phyloP scores from a whole-genome alignment of 2,888 invertebrate species.

The Tenodera sinensis region DNA sequence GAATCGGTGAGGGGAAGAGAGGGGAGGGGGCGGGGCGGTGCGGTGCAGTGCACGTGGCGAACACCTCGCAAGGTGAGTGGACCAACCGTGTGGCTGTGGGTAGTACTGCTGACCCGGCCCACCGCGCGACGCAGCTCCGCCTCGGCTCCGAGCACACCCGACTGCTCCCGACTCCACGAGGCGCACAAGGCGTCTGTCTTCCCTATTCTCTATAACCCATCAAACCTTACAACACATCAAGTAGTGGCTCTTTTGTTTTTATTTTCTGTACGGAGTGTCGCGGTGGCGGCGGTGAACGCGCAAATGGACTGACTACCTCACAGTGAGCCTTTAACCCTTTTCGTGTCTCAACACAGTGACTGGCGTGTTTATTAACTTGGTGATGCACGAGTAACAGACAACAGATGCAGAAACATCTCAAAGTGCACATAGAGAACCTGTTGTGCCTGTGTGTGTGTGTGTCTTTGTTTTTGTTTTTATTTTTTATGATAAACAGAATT shows the following conservation, averaged over 20 bases:
- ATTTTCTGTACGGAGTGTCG: neutral
- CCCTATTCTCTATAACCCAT: neutral
- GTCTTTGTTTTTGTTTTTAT: too few relatives aligned
- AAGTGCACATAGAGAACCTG: neutral
- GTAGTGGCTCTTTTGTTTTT: neutral
- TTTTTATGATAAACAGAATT: neutral
- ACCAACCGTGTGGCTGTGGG: neutral
- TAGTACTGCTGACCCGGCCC: neutral
- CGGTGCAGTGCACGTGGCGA: neutral
- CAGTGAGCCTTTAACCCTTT: too few relatives aligned
- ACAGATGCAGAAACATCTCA: neutral
- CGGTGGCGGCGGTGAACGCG: too few relatives aligned
- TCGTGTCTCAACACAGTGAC: too few relatives aligned
- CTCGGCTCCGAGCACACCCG: neutral
- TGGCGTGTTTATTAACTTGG: too few relatives aligned
- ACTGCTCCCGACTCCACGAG: neutral
- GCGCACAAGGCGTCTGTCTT: neutral
- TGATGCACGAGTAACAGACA: neutral
- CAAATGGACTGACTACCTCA: too few relatives aligned
- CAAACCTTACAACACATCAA: neutral
- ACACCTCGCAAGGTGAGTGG: neutral
- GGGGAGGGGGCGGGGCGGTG: too few relatives aligned
- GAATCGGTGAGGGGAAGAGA: too few relatives aligned
- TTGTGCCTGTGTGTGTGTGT: neutral
- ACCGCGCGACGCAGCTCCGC: too few relatives aligned